Conservation (phyloP, 2,797 vertebrate genomes). For the Scarus forsteni region DNA sequence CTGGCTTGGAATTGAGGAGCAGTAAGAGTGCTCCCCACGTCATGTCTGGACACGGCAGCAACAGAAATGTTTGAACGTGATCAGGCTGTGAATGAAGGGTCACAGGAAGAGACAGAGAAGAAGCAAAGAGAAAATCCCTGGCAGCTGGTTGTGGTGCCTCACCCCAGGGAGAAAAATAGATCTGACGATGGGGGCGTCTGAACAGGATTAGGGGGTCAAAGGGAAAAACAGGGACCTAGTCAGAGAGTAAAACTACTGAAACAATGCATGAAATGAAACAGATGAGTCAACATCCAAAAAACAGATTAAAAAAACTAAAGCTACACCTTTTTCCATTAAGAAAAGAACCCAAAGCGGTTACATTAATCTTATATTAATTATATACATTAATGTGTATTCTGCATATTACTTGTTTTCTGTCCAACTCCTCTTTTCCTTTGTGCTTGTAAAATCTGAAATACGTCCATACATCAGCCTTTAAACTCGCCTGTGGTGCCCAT, state of each 20-base stretch:
- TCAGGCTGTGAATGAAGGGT: slow-evolving; percentile 28
- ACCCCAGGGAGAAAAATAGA: slow-evolving; percentile 42
- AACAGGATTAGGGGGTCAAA: slow-evolving; percentile 43
- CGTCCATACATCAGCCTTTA: no score
- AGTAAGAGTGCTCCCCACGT: not conserved
- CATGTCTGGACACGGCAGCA: slow-evolving; percentile 14
- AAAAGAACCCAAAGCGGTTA: no score
- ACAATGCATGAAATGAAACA: not conserved
- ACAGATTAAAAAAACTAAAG: no score
- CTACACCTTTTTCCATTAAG: no score
- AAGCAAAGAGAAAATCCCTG: slow-evolving; percentile 41
- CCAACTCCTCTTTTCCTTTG: no score
- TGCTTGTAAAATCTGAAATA: no score
- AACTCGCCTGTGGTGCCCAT: no score
- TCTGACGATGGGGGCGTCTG: slow-evolving; percentile 39
- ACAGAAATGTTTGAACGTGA: slow-evolving; percentile 12
- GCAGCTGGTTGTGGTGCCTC: slow-evolving; percentile 42
- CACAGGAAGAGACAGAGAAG: slow-evolving; percentile 36
- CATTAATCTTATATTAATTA: no score
- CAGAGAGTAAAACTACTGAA: slow-evolving; percentile 35
- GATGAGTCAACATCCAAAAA: not conserved
- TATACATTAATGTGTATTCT: no score
- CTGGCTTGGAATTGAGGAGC: slow-evolving; percentile 42
- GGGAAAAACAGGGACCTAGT: slow-evolving; percentile 22
- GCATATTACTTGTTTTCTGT: no score